A percentile compares a stretch with the other conserved stretches of the same genome.
Conservation (phyloP, 1,140 invertebrate species). For the Lineus longissimus region DNA sequence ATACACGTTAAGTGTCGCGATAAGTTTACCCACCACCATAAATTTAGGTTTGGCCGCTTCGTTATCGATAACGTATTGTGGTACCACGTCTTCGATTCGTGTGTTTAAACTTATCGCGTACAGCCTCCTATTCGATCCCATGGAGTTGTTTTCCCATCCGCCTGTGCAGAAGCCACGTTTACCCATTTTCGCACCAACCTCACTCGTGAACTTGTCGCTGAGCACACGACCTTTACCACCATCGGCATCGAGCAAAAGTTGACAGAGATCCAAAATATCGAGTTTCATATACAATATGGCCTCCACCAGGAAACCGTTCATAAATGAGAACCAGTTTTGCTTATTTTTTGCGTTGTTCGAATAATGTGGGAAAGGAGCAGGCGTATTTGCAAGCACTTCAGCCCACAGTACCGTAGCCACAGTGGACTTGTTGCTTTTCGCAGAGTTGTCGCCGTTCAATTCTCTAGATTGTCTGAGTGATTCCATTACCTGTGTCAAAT, state of each 20-base stretch:
- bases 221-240: neutral
- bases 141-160: neutral
- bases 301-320: slow-evolving; percentile 4
- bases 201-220: neutral
- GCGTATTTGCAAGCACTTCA: neutral
- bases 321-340: neutral
- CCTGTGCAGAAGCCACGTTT: slow-evolving; percentile 2
- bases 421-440: slow-evolving; percentile 4
- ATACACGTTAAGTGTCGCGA: neutral
- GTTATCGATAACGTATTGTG: neutral
- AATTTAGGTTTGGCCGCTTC: neutral
- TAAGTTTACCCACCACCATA: slow-evolving; percentile 1
- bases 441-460: neutral
- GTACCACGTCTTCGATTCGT: neutral
- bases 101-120: slow-evolving; percentile 8
- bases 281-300: neutral
- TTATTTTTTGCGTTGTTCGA: slow-evolving; percentile 7
- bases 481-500: neutral
- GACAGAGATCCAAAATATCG: neutral
- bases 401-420: slow-evolving; percentile 1
- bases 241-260: neutral
- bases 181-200: neutral
- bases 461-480: neutral
- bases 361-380: slow-evolving; percentile 5
- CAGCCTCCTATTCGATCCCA: slow-evolving; percentile 1